Evolutionary conservation across 2,888 invertebrate species (phyloP), one percentile per base, ranked within the genome.

Genomic region (Cryptophagus acutangulus): DNA sequence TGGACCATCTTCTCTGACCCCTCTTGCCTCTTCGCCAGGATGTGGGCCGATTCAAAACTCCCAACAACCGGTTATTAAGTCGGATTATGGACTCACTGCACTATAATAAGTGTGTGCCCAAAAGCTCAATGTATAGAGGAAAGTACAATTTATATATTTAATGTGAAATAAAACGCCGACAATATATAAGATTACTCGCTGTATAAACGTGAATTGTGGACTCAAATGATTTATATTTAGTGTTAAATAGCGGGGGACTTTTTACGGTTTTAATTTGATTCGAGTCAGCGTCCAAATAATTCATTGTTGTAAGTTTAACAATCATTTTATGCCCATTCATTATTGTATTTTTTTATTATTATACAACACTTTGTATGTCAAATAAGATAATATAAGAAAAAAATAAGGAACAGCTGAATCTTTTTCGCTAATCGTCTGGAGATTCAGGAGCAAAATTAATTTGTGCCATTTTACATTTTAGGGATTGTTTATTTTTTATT

Each of bases 41-140:
- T 77, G 78, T 55, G 70, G 67, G 33, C 74, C 77, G 1, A 72
- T 77, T 8, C 71, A 73, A 18, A 71, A 73, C 28, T 67, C 71
- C 40, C 73, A 76, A 52, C 75, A 77, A 52, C 73, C 79, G 48
- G 74, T 82, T 61, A 86, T 87, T 61, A 89, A 89, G 72, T 86
- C 87, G 56, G 89, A 90, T 72, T 90, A 90, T 66, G 90, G 87
- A 68, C 78, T 91, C 61, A 90, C 88, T 66, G 81, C 87, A 38
- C 76, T 81, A 68, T 81, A 81, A 78, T 43, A 45, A 38, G 35
- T 39, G 26, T 26, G 4, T 26, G 31, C 24, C 8, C 31, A 31
- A 31, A 12, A 26, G 35, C 30, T 33, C 36, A 16, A 33, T 38
- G 33, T 34, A 24, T 17, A 37, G 30, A 37, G 38, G 25, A 42